These are phyloP conservation scores for Diachasma alloeum DNA, from an alignment of 1,140 invertebrate genomes.

Conservation along the genomic window DNA sequence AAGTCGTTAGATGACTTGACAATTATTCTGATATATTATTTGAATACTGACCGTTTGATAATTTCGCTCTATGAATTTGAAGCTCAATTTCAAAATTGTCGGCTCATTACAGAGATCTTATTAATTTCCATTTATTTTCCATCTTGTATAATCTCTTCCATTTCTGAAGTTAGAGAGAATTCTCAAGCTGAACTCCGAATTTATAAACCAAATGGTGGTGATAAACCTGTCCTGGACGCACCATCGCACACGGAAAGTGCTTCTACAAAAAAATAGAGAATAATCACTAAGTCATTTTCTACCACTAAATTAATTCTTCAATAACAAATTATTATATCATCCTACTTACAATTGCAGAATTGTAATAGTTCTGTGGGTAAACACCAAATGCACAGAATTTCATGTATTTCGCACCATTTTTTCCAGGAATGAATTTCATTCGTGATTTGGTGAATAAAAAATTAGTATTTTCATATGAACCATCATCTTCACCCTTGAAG, in stretches of 20 bases:
- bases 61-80: no score
- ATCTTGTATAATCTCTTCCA: no score
- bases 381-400: slow-evolving; percentile 84
- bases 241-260: slow-evolving; percentile 75
- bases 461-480: slow-evolving; percentile 14
- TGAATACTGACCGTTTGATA: no score
- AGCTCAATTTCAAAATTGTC: no score
- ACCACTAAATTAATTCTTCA: neutral
- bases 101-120: no score
- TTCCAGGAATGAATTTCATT: slow-evolving; percentile 69
- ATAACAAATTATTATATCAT: neutral
- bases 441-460: neutral
- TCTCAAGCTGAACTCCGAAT: slow-evolving; percentile 61
- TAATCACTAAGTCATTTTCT: slow-evolving; percentile 4
- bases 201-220: slow-evolving; percentile 69
- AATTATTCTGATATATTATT: no score
- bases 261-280: slow-evolving; percentile 62
- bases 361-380: slow-evolving; percentile 90
- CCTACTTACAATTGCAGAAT: slow-evolving; percentile 77
- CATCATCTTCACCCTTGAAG: neutral
- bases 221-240: slow-evolving; percentile 79
- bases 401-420: slow-evolving; percentile 73
- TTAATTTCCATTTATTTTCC: no score
- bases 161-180: slow-evolving; percentile 41
- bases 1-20: no score